Evolutionary conservation across 2,113 vertebrate species (phyloP).

Genomic region (Saguinus midas): DNA sequence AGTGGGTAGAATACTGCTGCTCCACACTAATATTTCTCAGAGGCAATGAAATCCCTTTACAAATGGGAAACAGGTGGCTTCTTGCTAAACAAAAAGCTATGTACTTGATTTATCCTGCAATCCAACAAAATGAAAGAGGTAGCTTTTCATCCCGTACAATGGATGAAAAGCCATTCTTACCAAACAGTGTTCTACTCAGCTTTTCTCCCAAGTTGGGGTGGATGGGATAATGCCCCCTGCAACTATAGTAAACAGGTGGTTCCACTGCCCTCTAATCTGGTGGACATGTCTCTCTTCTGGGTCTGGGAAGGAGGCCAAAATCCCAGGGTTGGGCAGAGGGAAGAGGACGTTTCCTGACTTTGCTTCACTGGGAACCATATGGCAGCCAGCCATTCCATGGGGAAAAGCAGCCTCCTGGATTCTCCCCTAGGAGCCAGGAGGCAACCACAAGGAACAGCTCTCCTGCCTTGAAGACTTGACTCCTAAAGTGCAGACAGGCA

Average conservation of each 20-base stretch:
- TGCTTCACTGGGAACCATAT: not conserved
- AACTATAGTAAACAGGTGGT: not conserved
- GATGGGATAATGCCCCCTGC: not conserved
- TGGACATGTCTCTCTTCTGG: not conserved
- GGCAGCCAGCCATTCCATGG: not conserved
- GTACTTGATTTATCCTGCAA: conserved; percentile 45
- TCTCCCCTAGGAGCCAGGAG: not conserved
- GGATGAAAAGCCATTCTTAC: conserved; percentile 35
- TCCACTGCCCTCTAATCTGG: not conserved
- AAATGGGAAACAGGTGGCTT: conserved; percentile 68
- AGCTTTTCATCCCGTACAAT: conserved; percentile 45
- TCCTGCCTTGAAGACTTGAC: not conserved
- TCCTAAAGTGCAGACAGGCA: not conserved
- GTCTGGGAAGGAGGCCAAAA: not conserved
- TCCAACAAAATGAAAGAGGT: conserved; percentile 50
- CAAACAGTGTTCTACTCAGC: conserved; percentile 16
- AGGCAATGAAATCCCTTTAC: conserved; percentile 65
- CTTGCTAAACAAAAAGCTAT: conserved; percentile 64
- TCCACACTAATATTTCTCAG: conserved; percentile 27
- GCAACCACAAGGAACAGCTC: not conserved
- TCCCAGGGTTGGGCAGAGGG: not conserved
- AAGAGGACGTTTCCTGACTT: not conserved
- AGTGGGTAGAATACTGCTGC: not conserved
- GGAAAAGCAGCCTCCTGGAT: not conserved
- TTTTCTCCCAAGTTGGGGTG: conserved; percentile 1